Base-by-base conservation (phyloP, 2,888 invertebrate genomes). In the Pandemis cinnamomeana region DNA sequence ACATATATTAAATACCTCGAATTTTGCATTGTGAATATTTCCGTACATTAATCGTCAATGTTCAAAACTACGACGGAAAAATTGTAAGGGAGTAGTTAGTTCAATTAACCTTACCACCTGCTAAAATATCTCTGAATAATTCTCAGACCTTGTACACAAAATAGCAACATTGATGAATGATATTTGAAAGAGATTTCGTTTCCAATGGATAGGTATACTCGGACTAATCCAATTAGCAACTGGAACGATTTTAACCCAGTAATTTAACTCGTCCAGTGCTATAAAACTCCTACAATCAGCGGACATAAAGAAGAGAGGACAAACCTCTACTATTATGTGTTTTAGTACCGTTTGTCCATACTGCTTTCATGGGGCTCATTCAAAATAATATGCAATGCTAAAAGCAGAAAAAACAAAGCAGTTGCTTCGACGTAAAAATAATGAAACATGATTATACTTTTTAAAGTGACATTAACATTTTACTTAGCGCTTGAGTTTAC, bases 241-340 rank as follows among this genome's bases (percentile, higher is more conserved):
- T 55, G 6, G 53, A 4, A 15, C 53, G 53, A 15, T 8, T 15
- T 15, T 7, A 20, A 55, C 15, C 53, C 58, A 55, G 15, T 71
- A 64, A 71, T 71, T 66, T 58, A 36, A 13, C 46, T 67, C 55
- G 44, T 36, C 27, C 53, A 44, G n/a, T 20, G 36, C 36, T 64
- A 36, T 36, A 64, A 71, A 53, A 51, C 13, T 5, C 63, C 67
- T 61, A 66, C 67, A 72, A 67, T 72, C 44, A 67, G 64, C 11
- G 11, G 27, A 67, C 71, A 60, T 71, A 42, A 67, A 36, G 27
- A 36, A 36, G 27, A 36, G 7, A 44, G 8, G 61, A 63, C 20
- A 27, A 44, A 51, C 44, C 36, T 51, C 51, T 61, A 61, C 61
- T 20, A 67, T 67, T 72, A 36, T 44, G 27, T 27, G 53, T 67